Evolutionary conservation across 2,113 vertebrate genomes (phyloP).

Genomic region (Crotalus helleri): DNA sequence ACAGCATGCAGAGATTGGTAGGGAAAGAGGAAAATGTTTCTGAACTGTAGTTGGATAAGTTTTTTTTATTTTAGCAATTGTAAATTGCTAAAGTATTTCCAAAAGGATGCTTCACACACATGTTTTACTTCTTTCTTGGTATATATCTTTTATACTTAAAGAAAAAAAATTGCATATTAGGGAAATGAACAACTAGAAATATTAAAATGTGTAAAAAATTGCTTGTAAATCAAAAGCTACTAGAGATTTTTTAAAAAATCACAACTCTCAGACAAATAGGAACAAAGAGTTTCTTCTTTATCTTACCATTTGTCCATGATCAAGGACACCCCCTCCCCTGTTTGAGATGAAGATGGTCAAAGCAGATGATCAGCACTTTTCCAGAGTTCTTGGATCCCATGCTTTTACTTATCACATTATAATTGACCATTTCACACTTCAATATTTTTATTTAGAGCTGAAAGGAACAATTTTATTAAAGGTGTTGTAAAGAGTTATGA

Average conservation of each 20-base stretch:
- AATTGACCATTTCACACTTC: constrained; percentile 24
- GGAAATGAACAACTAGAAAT: not conserved
- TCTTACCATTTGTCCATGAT: not conserved
- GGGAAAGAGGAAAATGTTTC: not conserved
- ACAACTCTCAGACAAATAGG: not conserved
- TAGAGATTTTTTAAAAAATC: not conserved
- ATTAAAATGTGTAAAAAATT: not conserved
- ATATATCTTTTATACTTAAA: not conserved
- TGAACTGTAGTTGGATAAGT: not conserved
- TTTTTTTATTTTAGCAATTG: not conserved
- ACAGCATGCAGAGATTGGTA: not conserved
- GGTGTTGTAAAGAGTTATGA: constrained; percentile 11
- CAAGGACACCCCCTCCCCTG: not conserved
- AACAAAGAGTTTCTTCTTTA: not conserved
- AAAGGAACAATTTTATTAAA: constrained; percentile 4
- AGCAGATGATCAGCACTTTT: not conserved
- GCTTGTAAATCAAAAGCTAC: not conserved
- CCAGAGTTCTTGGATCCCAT: not conserved
- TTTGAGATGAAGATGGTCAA: not conserved
- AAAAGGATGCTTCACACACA: not conserved
- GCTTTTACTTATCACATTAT: constrained; percentile 8
- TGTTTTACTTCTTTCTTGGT: not conserved
- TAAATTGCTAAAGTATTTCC: not conserved
- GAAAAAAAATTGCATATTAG: not conserved
- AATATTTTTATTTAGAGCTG: constrained; percentile 23